Base-by-base conservation (phyloP, 2,888 invertebrate species). In the Acanthosepion pharaonis region DNA sequence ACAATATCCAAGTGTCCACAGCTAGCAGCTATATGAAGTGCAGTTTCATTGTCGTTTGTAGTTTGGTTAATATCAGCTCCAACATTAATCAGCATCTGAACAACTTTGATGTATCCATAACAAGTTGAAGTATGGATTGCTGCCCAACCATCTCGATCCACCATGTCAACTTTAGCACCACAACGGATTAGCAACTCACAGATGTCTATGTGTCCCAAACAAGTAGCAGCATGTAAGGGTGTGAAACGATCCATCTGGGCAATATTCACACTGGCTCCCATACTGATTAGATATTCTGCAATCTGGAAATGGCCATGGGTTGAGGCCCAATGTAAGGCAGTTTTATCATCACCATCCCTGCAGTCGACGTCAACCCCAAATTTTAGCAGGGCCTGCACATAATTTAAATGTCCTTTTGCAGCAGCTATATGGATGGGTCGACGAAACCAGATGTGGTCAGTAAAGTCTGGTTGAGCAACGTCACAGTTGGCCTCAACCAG, bases 111-210 rank as follows among this genome's bases (percentile, higher is more conserved):
- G 92, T 97, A 96, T 18, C 97, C 97, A 94, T 96, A 96, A 64
- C 96, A 96, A 64, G 96, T 96, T 33, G 97, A 96, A 20, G 97
- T 96, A 94, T 97, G 97, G 78, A 97, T 95, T 5, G 97, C 95
- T 1, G 96, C 96, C 97, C 97, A 97, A 4, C 97, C 97, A 95
- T 97, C 97, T 11, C 96, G 95, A 94, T 97, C 97, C 25, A 95
- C 95, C 23, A 94, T n/a, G 94, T 97, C 96, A 11, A 96, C 95
- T 92, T 96, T 96, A 18, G 96, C 97, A 25, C 96, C 96, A 94
- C 96, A 95, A 6, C 95, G 94, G 23, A 97, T 94, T 15, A 97
- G 95, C 8, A 96, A 55, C 78, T 95, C 94, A 94, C 96, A 96
- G 8, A 96, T 96, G 11, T 96, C 94, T 33, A 95, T 94, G 94